phyloP scores from a whole-genome alignment of 30 jellyfish, hydroid and myxozoan genomes.

The Aurelia coerulea region DNA sequence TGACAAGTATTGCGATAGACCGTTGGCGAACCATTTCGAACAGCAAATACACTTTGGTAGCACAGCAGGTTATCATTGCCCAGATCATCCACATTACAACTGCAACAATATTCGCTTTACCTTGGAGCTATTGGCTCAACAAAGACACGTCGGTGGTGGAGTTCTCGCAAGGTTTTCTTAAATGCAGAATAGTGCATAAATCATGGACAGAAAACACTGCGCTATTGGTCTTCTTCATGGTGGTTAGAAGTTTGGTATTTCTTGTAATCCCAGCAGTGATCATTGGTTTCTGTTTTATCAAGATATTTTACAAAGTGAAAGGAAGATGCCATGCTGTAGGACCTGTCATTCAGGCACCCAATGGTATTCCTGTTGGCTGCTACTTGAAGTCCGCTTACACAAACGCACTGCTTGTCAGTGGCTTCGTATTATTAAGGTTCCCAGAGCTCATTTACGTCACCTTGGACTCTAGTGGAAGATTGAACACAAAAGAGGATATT shows the following conservation, averaged over 20 bases:
- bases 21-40: slow-evolving; percentile 56
- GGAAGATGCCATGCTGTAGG: slow-evolving; percentile 48
- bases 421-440: slow-evolving; percentile 35
- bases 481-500: not conserved
- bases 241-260: slow-evolving; percentile 9
- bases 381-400: slow-evolving; percentile 63
- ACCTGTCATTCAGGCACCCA: slow-evolving; percentile 37
- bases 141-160: not conserved
- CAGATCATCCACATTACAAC: slow-evolving; percentile 14
- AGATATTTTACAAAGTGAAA: slow-evolving; percentile 29
- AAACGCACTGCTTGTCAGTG: slow-evolving; percentile 43
- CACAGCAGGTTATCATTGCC: slow-evolving; percentile 29
- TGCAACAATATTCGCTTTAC: slow-evolving; percentile 18
- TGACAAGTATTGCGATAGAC: slow-evolving; percentile 48
- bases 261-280: slow-evolving; percentile 18
- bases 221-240: not conserved
- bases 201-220: slow-evolving; percentile 3
- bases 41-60: slow-evolving; percentile 22
- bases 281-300: slow-evolving; percentile 32
- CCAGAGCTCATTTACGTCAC: slow-evolving; percentile 48
- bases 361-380: slow-evolving; percentile 59
- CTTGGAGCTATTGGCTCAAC: slow-evolving; percentile 35
- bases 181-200: slow-evolving; percentile 44
- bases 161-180: slow-evolving; percentile 53
- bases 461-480: slow-evolving; percentile 19